Percentiles rank a stretch among this genome's conserved stretches.
Conservation (phyloP, 1,140 invertebrate species). For the Heliconius eleuchia region DNA sequence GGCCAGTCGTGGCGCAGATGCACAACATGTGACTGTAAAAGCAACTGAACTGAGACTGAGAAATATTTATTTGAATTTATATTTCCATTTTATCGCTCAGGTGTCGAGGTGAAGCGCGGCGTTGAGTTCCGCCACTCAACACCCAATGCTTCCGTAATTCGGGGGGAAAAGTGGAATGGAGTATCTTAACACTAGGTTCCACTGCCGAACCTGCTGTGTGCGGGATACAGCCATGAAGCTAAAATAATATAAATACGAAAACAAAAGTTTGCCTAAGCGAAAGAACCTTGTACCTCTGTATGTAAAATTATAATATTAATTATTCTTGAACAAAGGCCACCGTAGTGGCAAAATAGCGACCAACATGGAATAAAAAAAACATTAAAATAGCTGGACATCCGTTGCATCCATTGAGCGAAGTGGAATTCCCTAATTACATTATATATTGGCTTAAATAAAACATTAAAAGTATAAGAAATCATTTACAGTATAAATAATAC, state of each 20-base stretch:
- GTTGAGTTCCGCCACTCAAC: too few species aligned
- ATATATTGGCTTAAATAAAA: not conserved
- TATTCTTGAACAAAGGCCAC: not conserved
- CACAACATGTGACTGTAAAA: too few species aligned
- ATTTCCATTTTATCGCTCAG: too few species aligned
- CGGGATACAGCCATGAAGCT: too few species aligned
- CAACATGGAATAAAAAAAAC: not conserved
- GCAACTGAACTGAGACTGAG: too few species aligned
- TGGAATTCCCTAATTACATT: not conserved
- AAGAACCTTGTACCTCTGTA: not conserved
- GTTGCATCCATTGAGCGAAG: not conserved
- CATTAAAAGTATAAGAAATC: constrained; percentile 1
- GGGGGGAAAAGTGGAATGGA: too few species aligned
- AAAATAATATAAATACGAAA: not conserved
- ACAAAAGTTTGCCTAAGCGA: not conserved
- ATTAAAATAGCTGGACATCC: constrained; percentile 1
- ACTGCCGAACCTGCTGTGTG: too few species aligned
- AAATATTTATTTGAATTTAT: too few species aligned
- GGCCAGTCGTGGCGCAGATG: too few species aligned
- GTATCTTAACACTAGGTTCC: too few species aligned
- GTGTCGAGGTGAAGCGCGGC: too few species aligned
- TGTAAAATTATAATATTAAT: not conserved
- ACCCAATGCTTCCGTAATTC: too few species aligned
- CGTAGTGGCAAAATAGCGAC: not conserved
- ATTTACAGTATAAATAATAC: not conserved